Percentiles rank a stretch among this genome's conserved stretches.
phyloP scores from a whole-genome alignment of 2,888 invertebrate genomes.

The Gasteruption jaculator region DNA sequence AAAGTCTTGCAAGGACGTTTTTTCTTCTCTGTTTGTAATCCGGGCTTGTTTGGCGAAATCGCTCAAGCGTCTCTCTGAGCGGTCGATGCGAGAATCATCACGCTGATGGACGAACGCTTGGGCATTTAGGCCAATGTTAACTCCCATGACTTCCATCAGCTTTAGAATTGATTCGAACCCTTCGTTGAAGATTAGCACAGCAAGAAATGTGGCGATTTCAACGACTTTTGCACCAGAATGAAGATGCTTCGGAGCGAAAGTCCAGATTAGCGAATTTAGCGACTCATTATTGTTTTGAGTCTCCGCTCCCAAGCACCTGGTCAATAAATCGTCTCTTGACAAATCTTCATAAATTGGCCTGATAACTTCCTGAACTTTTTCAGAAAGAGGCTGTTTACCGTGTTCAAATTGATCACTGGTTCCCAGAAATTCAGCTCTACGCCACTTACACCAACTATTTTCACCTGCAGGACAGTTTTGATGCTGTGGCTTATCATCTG shows the following conservation, averaged over 20 bases:
- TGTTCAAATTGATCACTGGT: slow-evolving; percentile 13
- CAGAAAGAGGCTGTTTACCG: slow-evolving; percentile 9
- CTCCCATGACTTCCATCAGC: slow-evolving; percentile 14
- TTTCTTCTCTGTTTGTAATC: no score
- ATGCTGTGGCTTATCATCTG: slow-evolving; percentile 27
- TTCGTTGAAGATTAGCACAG: slow-evolving; percentile 22
- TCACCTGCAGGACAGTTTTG: slow-evolving; percentile 25
- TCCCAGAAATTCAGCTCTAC: slow-evolving; percentile 19
- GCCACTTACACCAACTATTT: slow-evolving; percentile 29
- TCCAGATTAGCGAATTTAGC: slow-evolving; percentile 23
- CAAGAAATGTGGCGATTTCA: slow-evolving; percentile 21
- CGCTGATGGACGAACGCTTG: background rate
- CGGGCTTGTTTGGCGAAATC: no score
- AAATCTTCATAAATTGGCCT: slow-evolving; percentile 21
- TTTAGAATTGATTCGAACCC: slow-evolving; percentile 17
- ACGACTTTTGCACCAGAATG: slow-evolving; percentile 17
- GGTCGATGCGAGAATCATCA: no score
- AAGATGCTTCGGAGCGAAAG: slow-evolving; percentile 22
- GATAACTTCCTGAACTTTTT: slow-evolving; percentile 17
- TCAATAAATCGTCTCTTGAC: slow-evolving; percentile 20
- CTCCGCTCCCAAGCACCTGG: slow-evolving; percentile 17
- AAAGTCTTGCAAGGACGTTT: no score
- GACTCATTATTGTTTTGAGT: slow-evolving; percentile 24
- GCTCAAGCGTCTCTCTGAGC: no score
- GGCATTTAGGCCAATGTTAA: background rate